phyloP scores from a whole-genome alignment of 2,797 vertebrate genomes.

The Fundulus diaphanus region DNA sequence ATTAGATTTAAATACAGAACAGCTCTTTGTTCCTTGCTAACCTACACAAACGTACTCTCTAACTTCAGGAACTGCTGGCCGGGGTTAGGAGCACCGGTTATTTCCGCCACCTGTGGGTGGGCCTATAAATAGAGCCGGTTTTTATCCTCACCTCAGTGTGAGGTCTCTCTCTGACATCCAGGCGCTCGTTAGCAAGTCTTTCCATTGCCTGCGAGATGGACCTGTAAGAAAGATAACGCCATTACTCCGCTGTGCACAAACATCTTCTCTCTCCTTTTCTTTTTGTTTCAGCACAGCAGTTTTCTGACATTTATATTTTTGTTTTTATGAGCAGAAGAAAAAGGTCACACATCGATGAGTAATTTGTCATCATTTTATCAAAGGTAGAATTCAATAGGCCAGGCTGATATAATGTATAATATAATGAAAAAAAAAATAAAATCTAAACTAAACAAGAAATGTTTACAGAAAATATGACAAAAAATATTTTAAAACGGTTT shows the following conservation, averaged over 20 bases:
- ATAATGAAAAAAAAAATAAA: no score
- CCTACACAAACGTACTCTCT: slow-evolving; percentile 15
- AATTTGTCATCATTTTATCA: neutral
- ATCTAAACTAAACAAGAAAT: neutral
- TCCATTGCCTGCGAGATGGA: slow-evolving; percentile 8
- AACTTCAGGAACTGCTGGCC: slow-evolving; percentile 32
- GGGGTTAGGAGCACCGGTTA: slow-evolving; percentile 47
- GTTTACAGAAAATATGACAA: neutral
- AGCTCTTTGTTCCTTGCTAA: slow-evolving; percentile 8
- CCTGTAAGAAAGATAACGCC: slow-evolving; percentile 4
- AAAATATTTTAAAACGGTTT: no score
- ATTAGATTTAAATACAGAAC: slow-evolving; percentile 1
- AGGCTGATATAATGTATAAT: no score
- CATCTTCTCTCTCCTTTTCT: neutral
- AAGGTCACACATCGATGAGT: neutral
- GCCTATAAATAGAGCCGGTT: slow-evolving; percentile 60
- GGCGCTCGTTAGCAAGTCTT: slow-evolving; percentile 41
- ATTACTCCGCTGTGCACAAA: neutral
- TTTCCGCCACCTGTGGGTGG: slow-evolving; percentile 63
- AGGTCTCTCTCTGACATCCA: slow-evolving; percentile 52
- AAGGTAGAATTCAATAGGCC: no score
- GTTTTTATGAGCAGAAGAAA: neutral
- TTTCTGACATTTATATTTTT: neutral
- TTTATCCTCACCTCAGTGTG: slow-evolving; percentile 44
- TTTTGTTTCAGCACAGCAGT: neutral